phyloP scores from a whole-genome alignment of 2,113 vertebrate genomes.

The Colius striatus region DNA sequence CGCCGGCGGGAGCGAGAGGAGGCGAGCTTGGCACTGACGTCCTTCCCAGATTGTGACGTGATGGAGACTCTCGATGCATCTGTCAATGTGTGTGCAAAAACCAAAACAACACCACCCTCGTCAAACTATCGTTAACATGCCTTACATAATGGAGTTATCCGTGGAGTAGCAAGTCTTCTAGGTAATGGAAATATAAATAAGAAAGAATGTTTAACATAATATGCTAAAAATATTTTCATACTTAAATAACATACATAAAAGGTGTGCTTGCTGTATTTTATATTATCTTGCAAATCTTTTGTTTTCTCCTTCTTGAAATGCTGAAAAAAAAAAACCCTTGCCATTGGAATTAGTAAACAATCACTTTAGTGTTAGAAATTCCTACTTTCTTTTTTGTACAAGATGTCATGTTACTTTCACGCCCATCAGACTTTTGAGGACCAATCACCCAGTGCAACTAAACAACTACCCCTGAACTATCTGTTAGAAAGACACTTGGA shows the following conservation, averaged over 20 bases:
- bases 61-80: slow-evolving; percentile 71
- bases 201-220: slow-evolving; percentile 87
- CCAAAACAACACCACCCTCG: slow-evolving; percentile 74
- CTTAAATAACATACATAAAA: slow-evolving; percentile 87
- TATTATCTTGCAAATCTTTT: slow-evolving; percentile 78
- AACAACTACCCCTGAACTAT: slow-evolving; percentile 59
- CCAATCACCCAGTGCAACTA: slow-evolving; percentile 76
- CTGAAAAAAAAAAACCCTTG: slow-evolving; percentile 65
- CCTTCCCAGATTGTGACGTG: slow-evolving; percentile 69
- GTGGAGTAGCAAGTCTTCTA: slow-evolving; percentile 80
- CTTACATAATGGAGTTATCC: slow-evolving; percentile 79
- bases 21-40: slow-evolving; percentile 69
- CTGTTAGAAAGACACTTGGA: slow-evolving; percentile 72
- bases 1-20: slow-evolving; percentile 2
- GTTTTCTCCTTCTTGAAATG: slow-evolving; percentile 68
- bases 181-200: slow-evolving; percentile 84
- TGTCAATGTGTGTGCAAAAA: slow-evolving; percentile 73
- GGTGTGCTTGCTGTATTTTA: slow-evolving; percentile 84
- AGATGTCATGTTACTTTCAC: slow-evolving; percentile 35
- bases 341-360: slow-evolving; percentile 69
- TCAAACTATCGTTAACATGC: slow-evolving; percentile 79
- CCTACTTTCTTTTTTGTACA: slow-evolving; percentile 42
- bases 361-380: slow-evolving; percentile 68
- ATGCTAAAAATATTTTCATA: slow-evolving; percentile 89
- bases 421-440: slow-evolving; percentile 77